These are phyloP conservation scores for Clarias platycephalus DNA, from an alignment of 2,797 vertebrate species.

Conservation along the genomic window DNA sequence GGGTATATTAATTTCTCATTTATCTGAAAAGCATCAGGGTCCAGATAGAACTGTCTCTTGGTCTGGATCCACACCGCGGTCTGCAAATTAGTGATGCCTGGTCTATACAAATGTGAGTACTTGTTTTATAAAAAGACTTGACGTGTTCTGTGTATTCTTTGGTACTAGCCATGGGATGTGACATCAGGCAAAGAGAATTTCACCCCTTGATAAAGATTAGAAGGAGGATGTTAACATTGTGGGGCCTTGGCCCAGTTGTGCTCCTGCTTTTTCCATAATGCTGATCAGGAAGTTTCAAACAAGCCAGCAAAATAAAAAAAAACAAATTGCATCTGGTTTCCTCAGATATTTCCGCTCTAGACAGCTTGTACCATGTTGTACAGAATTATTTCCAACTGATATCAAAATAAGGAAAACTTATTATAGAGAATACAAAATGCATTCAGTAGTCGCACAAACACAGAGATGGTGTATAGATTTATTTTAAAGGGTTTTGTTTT, in stretches of 20 bases:
- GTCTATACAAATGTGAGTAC: background rate
- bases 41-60: no score
- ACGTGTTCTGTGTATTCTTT: background rate
- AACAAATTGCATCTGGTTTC: background rate
- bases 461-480: background rate
- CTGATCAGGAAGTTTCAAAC: conserved; percentile 57
- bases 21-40: no score
- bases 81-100: no score
- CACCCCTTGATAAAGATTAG: conserved; percentile 26
- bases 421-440: conserved; percentile 21
- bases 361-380: background rate
- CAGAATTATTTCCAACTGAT: background rate
- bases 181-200: conserved; percentile 29
- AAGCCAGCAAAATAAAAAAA: conserved; percentile 51
- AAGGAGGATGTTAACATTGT: conserved; percentile 39
- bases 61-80: no score
- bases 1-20: no score
- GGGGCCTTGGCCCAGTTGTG: conserved; percentile 38
- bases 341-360: background rate
- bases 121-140: background rate
- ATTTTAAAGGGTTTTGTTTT: background rate
- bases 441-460: background rate
- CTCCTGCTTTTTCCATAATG: conserved; percentile 59
- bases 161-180: conserved; percentile 28
- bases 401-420: background rate